phyloP scores from a whole-genome alignment of 2,113 vertebrate genomes.

The Gymnobelideus leadbeateri region DNA sequence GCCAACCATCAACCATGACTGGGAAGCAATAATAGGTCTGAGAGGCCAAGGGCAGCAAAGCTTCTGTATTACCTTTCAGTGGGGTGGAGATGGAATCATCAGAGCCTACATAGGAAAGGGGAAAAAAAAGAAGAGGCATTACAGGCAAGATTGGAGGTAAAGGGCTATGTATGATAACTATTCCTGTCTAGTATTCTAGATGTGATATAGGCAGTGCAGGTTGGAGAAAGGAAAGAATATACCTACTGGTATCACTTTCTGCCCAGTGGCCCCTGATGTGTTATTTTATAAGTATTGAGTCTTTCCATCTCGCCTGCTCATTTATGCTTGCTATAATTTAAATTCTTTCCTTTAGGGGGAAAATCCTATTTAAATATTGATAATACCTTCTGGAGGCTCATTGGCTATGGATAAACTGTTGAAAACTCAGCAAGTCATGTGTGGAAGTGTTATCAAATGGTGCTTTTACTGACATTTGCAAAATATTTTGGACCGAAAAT shows the following conservation, averaged over 20 bases:
- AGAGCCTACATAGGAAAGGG: neutral
- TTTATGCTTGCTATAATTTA: neutral
- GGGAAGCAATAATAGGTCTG: neutral
- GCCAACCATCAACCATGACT: neutral
- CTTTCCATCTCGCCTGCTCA: neutral
- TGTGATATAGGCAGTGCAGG: neutral
- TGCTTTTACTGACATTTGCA: neutral
- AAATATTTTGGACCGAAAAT: neutral
- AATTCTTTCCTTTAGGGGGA: constrained; percentile 1
- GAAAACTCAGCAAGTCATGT: neutral
- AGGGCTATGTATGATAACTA: neutral
- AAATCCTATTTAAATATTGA: neutral
- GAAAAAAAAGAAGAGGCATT: neutral
- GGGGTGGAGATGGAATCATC: neutral
- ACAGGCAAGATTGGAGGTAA: neutral
- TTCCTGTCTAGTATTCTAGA: neutral
- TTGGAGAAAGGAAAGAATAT: neutral
- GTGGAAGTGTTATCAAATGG: neutral
- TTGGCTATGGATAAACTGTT: neutral
- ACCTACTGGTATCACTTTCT: neutral
- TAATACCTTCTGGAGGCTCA: neutral
- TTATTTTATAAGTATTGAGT: neutral
- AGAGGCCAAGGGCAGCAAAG: neutral
- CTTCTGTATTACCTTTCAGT: neutral
- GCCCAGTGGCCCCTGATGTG: neutral